Evolutionary conservation across 1,140 invertebrate species (phyloP).

Genomic region (Hyposmocoma kahamanoa): DNA sequence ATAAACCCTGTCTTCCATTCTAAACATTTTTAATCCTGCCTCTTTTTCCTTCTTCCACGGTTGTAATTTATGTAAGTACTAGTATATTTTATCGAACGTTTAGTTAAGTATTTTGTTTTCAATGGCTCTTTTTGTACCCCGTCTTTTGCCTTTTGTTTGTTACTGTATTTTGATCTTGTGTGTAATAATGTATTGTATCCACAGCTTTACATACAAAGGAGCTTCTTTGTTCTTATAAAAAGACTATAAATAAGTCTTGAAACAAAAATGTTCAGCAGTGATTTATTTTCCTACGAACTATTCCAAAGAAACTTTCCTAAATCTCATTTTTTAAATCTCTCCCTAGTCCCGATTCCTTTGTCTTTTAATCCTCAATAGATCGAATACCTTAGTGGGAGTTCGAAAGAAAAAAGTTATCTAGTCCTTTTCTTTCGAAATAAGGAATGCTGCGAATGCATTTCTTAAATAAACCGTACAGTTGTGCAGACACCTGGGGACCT

Average conservation of each 20-base stretch:
- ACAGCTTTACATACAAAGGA: too few relatives aligned
- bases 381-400: constrained; percentile 25
- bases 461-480: background rate
- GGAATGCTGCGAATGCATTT: background rate
- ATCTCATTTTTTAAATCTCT: constrained; percentile 17
- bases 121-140: too few relatives aligned
- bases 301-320: constrained; percentile 2
- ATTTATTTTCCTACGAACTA: constrained; percentile 10
- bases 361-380: constrained; percentile 28
- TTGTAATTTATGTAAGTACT: too few relatives aligned
- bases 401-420: constrained; percentile 10
- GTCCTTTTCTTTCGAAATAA: constrained; percentile 2
- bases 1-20: too few relatives aligned
- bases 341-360: constrained; percentile 12
- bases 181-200: too few relatives aligned
- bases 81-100: too few relatives aligned
- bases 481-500: background rate
- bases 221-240: background rate
- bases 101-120: too few relatives aligned
- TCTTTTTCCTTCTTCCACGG: too few relatives aligned
- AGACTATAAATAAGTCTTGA: too few relatives aligned
- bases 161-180: too few relatives aligned
- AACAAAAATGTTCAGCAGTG: background rate
- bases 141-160: too few relatives aligned
- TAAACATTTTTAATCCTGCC: too few relatives aligned